Conservation (phyloP, 2,113 vertebrate species). For the Syngnathoides biaculeatus region DNA sequence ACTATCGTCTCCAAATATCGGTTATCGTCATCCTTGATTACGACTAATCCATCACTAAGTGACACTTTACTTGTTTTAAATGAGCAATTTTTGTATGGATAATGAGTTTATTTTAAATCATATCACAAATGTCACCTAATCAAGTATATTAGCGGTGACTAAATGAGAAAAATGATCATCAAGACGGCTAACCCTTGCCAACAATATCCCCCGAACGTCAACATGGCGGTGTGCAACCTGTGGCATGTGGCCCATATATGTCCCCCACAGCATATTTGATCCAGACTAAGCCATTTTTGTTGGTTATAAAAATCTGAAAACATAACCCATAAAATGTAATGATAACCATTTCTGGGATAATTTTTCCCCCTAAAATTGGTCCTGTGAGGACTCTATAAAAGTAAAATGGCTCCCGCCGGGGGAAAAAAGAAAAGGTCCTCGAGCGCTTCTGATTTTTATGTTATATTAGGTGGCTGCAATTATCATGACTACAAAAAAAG, state of each 20-base stretch:
- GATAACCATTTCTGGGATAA: neutral
- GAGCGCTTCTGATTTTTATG: neutral
- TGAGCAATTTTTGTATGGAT: too few relatives aligned
- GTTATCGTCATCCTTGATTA: too few relatives aligned
- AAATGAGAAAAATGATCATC: too few relatives aligned
- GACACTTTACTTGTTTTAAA: too few relatives aligned
- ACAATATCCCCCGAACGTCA: too few relatives aligned
- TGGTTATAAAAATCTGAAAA: neutral
- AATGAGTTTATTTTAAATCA: too few relatives aligned
- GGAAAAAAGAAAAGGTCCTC: neutral
- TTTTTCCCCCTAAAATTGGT: neutral
- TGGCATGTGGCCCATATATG: neutral
- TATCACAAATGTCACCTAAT: too few relatives aligned
- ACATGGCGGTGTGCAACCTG: neutral
- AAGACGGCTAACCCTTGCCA: too few relatives aligned
- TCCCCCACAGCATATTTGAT: too few relatives aligned
- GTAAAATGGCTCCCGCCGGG: neutral
- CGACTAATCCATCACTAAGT: too few relatives aligned
- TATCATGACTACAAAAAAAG: neutral
- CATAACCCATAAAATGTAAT: neutral
- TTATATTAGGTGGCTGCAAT: neutral
- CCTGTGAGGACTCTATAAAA: neutral
- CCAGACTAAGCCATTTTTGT: neutral
- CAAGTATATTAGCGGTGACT: too few relatives aligned
- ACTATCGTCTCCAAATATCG: too few relatives aligned